Percentiles rank a stretch among this genome's conserved stretches.
Evolutionary conservation across 2,113 vertebrate genomes (phyloP).

Genomic region (Misgurnus mizolepis): DNA sequence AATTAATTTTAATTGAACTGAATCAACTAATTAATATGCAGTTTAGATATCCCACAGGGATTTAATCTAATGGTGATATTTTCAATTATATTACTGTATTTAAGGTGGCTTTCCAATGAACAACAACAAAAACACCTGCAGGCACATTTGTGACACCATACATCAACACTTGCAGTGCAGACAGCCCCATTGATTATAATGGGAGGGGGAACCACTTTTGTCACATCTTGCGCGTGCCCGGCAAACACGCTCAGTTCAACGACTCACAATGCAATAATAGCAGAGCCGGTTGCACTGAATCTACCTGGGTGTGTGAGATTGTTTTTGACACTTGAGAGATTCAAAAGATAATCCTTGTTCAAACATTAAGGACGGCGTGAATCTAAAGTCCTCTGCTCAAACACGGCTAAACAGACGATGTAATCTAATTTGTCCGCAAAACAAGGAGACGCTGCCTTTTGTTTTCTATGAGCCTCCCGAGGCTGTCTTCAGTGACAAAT

Average conservation of each 20-base stretch:
- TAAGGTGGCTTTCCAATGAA: too few relatives aligned
- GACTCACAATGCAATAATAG: background rate
- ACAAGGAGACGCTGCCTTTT: constrained; percentile 41
- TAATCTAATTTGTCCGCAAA: constrained; percentile 31
- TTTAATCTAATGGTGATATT: too few relatives aligned
- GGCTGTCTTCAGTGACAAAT: constrained; percentile 47
- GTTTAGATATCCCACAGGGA: too few relatives aligned
- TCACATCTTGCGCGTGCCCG: too few relatives aligned
- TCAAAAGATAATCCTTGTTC: background rate
- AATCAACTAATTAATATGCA: too few relatives aligned
- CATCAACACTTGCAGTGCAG: too few relatives aligned
- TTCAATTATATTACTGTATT: too few relatives aligned
- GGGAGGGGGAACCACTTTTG: too few relatives aligned
- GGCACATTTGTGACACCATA: too few relatives aligned
- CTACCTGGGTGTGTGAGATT: background rate
- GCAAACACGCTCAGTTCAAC: background rate
- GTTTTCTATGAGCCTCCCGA: constrained; percentile 45
- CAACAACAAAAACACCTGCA: too few relatives aligned
- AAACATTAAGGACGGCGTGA: background rate
- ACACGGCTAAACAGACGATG: constrained; percentile 31
- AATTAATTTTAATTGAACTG: too few relatives aligned
- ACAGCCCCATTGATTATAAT: too few relatives aligned
- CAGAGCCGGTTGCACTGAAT: background rate
- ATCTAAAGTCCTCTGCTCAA: background rate
- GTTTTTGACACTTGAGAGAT: background rate